Evolutionary conservation across 2,113 vertebrate species (phyloP).

Genomic region (Microcebus griseorufus): DNA sequence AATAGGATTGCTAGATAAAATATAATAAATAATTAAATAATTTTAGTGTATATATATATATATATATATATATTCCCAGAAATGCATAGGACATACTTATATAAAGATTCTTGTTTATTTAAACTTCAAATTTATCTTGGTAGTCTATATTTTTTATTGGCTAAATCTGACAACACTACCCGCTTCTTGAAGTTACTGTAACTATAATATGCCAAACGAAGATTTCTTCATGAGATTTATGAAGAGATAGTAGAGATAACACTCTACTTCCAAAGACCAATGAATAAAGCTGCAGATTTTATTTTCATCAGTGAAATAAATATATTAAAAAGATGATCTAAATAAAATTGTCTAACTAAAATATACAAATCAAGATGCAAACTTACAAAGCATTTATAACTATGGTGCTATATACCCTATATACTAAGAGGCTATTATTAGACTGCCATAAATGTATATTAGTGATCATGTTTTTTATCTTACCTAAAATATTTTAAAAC

Average conservation of each 20-base stretch:
- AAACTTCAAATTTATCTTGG: neutral
- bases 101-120: neutral
- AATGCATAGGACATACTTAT: neutral
- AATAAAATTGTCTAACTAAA: slow-evolving; percentile 4
- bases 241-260: neutral
- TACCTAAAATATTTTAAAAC: neutral
- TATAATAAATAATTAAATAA: neutral
- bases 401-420: neutral
- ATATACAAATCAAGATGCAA: neutral
- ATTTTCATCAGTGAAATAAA: slow-evolving; percentile 15
- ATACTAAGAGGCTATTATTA: neutral
- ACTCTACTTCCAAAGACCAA: neutral
- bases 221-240: neutral
- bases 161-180: neutral
- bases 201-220: neutral
- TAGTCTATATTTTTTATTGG: neutral
- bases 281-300: neutral
- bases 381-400: neutral
- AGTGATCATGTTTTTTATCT: neutral
- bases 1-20: neutral
- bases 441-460: neutral
- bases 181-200: neutral
- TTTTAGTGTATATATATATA: neutral
- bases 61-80: neutral
- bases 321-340: neutral